Percentiles rank a stretch among this genome's conserved stretches.
Conservation (phyloP, 2,888 invertebrate species). For the Rotaria macrura region DNA sequence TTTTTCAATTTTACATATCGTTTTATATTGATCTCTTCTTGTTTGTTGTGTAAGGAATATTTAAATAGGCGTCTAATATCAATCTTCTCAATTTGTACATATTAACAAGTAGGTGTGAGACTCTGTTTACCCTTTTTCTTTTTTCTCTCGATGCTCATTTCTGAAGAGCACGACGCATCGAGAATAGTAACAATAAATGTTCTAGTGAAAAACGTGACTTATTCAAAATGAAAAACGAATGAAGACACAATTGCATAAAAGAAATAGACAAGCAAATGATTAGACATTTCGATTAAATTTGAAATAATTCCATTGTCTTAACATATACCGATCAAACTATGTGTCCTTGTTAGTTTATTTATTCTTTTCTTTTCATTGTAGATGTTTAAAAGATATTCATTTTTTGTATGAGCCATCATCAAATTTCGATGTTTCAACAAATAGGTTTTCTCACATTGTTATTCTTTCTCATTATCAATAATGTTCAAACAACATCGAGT, state of each 20-base stretch:
- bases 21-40: neutral
- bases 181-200: neutral
- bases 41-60: neutral
- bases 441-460: neutral
- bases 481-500: neutral
- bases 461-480: neutral
- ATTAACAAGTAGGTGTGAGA: conserved; percentile 3
- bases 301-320: neutral
- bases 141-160: neutral
- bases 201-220: neutral
- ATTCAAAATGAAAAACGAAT: neutral
- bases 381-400: neutral
- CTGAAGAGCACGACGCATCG: neutral
- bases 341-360: neutral
- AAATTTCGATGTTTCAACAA: neutral
- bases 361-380: neutral
- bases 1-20: neutral
- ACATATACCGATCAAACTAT: neutral
- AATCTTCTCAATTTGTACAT: neutral
- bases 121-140: neutral
- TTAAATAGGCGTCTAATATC: neutral
- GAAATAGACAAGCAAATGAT: neutral
- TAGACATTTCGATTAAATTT: neutral
- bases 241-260: neutral
- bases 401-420: neutral